These are phyloP conservation scores for Thecocarcelia acutangulata DNA, from an alignment of 2,888 invertebrate genomes.

Conservation along the genomic window DNA sequence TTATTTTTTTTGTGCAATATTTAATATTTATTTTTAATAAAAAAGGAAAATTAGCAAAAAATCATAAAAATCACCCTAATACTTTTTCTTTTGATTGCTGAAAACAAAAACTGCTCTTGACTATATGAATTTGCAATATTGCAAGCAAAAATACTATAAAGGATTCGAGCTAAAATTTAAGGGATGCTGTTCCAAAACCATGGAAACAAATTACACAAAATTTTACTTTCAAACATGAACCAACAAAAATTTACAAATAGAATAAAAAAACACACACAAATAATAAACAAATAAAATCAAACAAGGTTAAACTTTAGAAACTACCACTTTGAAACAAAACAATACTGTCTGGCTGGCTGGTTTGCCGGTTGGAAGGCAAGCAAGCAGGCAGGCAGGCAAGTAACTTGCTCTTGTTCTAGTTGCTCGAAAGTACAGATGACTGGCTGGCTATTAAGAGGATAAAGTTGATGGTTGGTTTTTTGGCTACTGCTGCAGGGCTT, in stretches of 20 bases:
- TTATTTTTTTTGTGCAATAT: slow-evolving; percentile 13
- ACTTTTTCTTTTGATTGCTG: slow-evolving; percentile 22
- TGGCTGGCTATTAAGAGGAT: slow-evolving; percentile 34
- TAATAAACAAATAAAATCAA: slow-evolving; percentile 49
- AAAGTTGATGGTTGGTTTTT: slow-evolving; percentile 39
- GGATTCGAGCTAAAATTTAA: slow-evolving; percentile 53
- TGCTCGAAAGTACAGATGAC: slow-evolving; percentile 7
- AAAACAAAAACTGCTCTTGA: slow-evolving; percentile 7
- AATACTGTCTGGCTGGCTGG: slow-evolving; percentile 65
- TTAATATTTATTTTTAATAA: slow-evolving; percentile 10
- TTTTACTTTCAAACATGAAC: slow-evolving; percentile 43
- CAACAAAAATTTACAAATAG: background rate
- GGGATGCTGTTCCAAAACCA: slow-evolving; percentile 64
- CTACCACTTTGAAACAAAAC: slow-evolving; percentile 67
- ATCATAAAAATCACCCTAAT: slow-evolving; percentile 59
- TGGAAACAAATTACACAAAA: slow-evolving; percentile 66
- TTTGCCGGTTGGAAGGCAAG: slow-evolving; percentile 26
- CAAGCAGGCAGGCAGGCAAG: slow-evolving; percentile 1
- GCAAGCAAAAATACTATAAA: slow-evolving; percentile 24
- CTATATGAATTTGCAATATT: slow-evolving; percentile 22
- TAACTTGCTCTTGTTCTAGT: too few relatives aligned
- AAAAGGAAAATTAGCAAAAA: slow-evolving; percentile 52
- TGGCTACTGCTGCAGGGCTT: slow-evolving; percentile 32
- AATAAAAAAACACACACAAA: slow-evolving; percentile 3
- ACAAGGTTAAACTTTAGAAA: slow-evolving; percentile 68